Base-by-base conservation (phyloP, 1,140 invertebrate species). In the Chrysomallon squamiferum region DNA sequence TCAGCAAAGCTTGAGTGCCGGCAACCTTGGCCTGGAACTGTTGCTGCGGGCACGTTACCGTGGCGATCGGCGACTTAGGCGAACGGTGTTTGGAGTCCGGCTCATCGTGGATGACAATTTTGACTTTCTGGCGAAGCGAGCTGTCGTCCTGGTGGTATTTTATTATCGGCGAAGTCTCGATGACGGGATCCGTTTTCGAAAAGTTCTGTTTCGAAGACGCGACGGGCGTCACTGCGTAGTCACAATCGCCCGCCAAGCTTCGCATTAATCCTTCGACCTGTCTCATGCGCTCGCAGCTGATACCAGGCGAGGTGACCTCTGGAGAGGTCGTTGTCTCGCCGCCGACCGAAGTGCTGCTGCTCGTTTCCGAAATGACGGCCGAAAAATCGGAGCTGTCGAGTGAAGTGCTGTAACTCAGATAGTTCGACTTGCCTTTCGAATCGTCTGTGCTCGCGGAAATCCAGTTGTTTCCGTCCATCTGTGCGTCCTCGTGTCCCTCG, bases 1-100 rank as follows among this genome's bases (percentile, higher is more conserved):
- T 68, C 27, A 68, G 43, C 22, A 62, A 68, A 3, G 50, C 22
- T 18, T 54, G 50, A 20, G 50, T 54, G 50, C 50, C n/a, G 15
- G 35, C 35, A 15, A 38, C 35, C 35, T 38, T 38, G 15, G 35
- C 5, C 35, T 38, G 35, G 35, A 38, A 38, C 35, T 38, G 35
- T 38, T 5, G 5, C 15, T 5, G 5, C 35, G 15, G 6, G 6
- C 6, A 7, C 6, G 35, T 38, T 7, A 38, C 35, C 6, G 35
- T 5, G 15, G 35, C 35, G 35, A 18, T 20, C 25, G 22, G 22
- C 25, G 50, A 27, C 50, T 20, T 54, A 13, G 50, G 50, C 2
- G 29, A 13, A 13, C 18, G 4, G 50, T 30, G n/a, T 22, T 30
- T 13, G 22, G 50, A 54, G 29, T 54, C 50, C 22, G 25, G 22